Base-by-base conservation (phyloP, 2,888 invertebrate species). In the Branchellion lobata region DNA sequence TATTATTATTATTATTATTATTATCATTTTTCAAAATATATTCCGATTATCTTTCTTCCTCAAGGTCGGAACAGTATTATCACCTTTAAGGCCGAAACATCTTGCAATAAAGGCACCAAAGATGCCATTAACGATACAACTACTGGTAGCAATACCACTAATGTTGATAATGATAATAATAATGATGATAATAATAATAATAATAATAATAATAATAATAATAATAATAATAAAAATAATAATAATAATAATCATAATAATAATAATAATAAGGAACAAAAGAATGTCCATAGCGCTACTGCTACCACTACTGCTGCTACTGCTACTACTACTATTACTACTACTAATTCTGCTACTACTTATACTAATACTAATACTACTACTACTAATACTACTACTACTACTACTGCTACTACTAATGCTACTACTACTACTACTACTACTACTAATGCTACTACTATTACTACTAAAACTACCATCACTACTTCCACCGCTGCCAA, bases 341-440 rank as follows among this genome's bases (percentile, higher is more conserved):
- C 61, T 69, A 72, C 61, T 72, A 73, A 8, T 69, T 14, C 61
- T 77, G 73, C 27, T 69, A 77, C 61, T 77, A 69, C 61, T 69
- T 75, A 8, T 77, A 77, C 24, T 69, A 72, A 3, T 72, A 69
- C 29, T 72, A 77, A 8, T 40, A 72, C 61, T 77, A 77, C 61
- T 69, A 36, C 78, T 72, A 77, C 78, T 27, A 72, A 11, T 68
- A 75, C 78, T 40, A 72, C 14, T 27, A 77, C 75, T 3, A 72
- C 14, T 27, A 77, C 68, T 11, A 77, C 29, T 33, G 8, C 33
- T 14, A 68, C 11, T 24, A 31, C 29, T 11, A 77, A 27, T 24
- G 27, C 75, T 77, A 77, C 78, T 40, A 75, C 78, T 77, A 77
- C 78, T 40, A 72, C 78, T 77, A 77, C 78, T 40, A 24, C 78